Conservation (phyloP, 2,797 vertebrate genomes). For the Microchirus variegatus region DNA sequence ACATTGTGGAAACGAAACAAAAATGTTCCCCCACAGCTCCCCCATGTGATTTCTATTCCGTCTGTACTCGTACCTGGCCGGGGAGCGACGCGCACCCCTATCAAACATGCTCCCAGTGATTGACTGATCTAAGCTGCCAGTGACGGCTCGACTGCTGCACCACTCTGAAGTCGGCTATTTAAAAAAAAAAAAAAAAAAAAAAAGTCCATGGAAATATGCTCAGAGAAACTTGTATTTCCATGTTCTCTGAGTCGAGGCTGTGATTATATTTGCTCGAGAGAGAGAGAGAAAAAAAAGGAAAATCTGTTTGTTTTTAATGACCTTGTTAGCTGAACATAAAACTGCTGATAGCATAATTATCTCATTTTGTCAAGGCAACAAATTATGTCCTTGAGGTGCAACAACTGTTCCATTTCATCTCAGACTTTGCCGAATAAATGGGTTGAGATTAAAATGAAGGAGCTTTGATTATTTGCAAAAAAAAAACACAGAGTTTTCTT, state of each 20-base stretch:
- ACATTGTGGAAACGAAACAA: conserved; percentile 52
- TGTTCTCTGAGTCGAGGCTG: no score
- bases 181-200: no score
- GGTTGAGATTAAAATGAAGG: not conserved
- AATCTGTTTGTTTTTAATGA: not conserved
- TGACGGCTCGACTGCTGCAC: conserved; percentile 2
- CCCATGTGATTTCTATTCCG: conserved; percentile 44
- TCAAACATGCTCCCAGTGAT: conserved; percentile 29
- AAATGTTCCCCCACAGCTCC: conserved; percentile 40
- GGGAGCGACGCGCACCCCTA: conserved; percentile 10
- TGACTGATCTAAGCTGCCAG: conserved; percentile 40
- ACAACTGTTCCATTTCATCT: not conserved
- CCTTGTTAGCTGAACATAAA: not conserved
- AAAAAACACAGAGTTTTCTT: not conserved
- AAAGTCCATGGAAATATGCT: conserved; percentile 4
- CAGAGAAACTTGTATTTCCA: not conserved
- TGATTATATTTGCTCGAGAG: no score
- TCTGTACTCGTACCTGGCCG: conserved; percentile 31
- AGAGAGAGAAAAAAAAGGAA: not conserved
- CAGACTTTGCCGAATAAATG: not conserved
- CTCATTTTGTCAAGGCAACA: not conserved
- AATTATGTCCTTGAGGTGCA: not conserved
- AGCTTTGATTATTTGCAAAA: no score
- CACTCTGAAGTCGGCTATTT: not conserved
- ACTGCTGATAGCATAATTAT: not conserved